Conservation (phyloP, 2,113 vertebrate species). For the Procapra przewalskii region DNA sequence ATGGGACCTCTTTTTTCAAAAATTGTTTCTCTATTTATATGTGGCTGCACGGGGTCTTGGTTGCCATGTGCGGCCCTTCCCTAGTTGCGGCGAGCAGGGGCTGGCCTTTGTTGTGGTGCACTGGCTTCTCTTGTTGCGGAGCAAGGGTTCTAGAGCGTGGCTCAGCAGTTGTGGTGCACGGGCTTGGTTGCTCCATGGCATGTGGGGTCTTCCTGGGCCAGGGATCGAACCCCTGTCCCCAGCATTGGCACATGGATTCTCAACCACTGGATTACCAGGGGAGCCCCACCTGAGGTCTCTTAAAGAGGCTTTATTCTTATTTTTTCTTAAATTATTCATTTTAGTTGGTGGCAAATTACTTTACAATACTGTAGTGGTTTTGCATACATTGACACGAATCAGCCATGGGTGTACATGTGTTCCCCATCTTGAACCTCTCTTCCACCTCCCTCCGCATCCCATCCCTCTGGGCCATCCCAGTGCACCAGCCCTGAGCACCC, state of each 20-base stretch:
- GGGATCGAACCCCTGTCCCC: neutral
- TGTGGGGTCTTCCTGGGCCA: neutral
- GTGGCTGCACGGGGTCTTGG: neutral
- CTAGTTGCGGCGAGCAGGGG: neutral
- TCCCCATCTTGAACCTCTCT: too few species aligned
- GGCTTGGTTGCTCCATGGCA: neutral
- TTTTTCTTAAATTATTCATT: too few species aligned
- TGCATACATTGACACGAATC: too few species aligned
- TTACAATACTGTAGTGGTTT: too few species aligned
- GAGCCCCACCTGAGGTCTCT: neutral
- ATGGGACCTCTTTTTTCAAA: neutral
- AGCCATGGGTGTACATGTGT: too few species aligned
- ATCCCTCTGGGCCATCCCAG: too few species aligned
- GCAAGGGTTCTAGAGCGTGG: neutral
- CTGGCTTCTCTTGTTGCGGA: neutral
- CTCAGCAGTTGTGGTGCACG: neutral
- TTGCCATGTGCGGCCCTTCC: fast-evolving
- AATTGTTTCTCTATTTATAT: neutral
- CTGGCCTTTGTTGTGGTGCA: neutral
- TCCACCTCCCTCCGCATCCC: too few species aligned
- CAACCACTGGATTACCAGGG: neutral
- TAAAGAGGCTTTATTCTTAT: neutral
- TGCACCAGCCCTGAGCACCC: too few species aligned
- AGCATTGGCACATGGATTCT: neutral
- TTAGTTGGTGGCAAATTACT: too few species aligned